phyloP scores from a whole-genome alignment of 2,113 vertebrate genomes.

The Burhinus oedicnemus region DNA sequence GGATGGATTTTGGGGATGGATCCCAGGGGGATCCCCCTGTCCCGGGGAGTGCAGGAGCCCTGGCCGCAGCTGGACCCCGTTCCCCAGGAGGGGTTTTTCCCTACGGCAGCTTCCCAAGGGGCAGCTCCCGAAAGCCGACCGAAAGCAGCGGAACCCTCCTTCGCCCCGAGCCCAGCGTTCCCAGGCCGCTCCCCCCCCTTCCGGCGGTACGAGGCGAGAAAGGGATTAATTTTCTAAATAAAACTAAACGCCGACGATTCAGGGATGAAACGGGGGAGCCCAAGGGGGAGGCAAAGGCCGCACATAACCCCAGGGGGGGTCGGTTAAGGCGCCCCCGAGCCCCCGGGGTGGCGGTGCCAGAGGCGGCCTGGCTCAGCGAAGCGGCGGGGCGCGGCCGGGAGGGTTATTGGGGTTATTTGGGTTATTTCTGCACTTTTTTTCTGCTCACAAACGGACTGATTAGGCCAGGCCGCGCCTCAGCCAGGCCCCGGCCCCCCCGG shows the following conservation, averaged over 20 bases:
- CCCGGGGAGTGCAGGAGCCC: not conserved
- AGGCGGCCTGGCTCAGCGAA: not conserved
- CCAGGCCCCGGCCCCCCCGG: not conserved
- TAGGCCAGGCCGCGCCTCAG: not conserved
- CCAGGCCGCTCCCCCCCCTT: not conserved
- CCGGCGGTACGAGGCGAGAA: not conserved
- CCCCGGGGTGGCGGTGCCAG: fast-evolving
- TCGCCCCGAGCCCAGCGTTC: not conserved
- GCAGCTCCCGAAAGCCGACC: not conserved
- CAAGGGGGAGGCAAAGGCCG: not conserved
- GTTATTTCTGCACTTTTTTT: not conserved
- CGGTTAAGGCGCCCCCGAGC: fast-evolving
- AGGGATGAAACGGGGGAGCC: not conserved
- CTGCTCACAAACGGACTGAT: fast-evolving
- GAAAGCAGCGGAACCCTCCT: not conserved
- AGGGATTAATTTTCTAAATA: not conserved
- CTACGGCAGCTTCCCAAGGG: too few species aligned
- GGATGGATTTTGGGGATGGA: not conserved
- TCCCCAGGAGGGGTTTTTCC: too few species aligned
- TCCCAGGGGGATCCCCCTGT: not conserved
- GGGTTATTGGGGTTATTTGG: too few species aligned
- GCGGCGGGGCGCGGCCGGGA: too few species aligned
- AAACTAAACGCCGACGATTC: not conserved
- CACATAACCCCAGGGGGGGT: not conserved
- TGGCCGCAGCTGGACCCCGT: not conserved